These are phyloP conservation scores for Phaenicophaeus curvirostris DNA, from an alignment of 2,797 vertebrate genomes.

Conservation along the genomic window DNA sequence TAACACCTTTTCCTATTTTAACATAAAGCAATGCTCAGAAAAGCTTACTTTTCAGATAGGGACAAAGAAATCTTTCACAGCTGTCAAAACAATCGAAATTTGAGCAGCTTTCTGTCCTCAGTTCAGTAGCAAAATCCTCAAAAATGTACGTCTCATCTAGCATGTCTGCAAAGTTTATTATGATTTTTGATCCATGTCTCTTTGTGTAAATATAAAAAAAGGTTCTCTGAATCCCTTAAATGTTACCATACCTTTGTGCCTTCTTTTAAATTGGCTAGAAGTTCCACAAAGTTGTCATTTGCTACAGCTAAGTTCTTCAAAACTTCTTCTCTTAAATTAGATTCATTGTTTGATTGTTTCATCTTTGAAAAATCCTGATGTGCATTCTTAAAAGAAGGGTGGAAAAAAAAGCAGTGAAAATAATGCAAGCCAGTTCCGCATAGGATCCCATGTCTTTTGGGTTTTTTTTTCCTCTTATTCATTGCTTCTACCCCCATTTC, in stretches of 20 bases:
- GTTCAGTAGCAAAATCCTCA: not conserved
- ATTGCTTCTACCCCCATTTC: not conserved
- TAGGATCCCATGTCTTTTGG: too few species aligned
- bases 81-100: not conserved
- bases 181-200: not conserved
- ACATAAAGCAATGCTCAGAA: not conserved
- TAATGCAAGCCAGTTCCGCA: not conserved
- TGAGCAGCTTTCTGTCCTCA: not conserved
- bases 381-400: conserved; percentile 68
- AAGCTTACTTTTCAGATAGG: not conserved
- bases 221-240: not conserved
- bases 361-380: conserved; percentile 96
- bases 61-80: not conserved
- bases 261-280: conserved; percentile 92
- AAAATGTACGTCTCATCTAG: not conserved
- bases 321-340: conserved; percentile 94
- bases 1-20: not conserved
- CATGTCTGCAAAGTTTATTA: not conserved
- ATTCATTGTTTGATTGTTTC: conserved; percentile 94
- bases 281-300: conserved; percentile 98
- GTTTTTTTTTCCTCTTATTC: not conserved
- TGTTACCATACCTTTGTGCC: conserved; percentile 90
- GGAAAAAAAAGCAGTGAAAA: not conserved
- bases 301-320: conserved; percentile 96
- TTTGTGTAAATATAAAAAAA: not conserved